Evolutionary conservation across 2,797 vertebrate species (phyloP), one percentile per base, ranked within the genome.

Genomic region (Semotilus atromaculatus): DNA sequence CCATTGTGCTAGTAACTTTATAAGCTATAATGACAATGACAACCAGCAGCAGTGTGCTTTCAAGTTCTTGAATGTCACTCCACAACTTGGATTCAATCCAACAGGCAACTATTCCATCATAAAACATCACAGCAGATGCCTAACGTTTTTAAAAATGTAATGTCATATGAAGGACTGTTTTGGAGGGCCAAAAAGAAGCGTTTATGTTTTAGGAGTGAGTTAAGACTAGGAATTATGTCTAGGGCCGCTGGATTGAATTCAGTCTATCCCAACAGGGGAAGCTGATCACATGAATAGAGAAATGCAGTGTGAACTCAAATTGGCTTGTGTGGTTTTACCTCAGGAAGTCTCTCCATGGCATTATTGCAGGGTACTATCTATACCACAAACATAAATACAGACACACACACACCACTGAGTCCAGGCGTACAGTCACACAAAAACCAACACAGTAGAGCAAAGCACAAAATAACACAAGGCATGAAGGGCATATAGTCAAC

Each of bases 321-420:
- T 88, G 87, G 90, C 91, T 93, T 89, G 91, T 86, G 84, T 84
- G 84, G 89, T 89, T 93, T 97, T 98, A 98, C 97, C 97, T 99
- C 91, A 60, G 80, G 88, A 88, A 93, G 90, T 93, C 87, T 97
- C 94, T 94, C 95, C 70, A 92, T 96, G 92, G 93, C 93, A 89
- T 95, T 97, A 97, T 90, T 96, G 94, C 94, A 93, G 95, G 96
- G 96, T 95, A 95, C 95, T 97, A 97, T 98, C 96, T 97, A 98
- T 86, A 95, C 93, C 97, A 95, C 93, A 98, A 97, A 98, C 95
- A 98, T 93, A 97, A 58, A 95, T 31, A 93, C 86, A 91, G 45
- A 81, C 83, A 91, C 77, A 88, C 77, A 88, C 70, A 83, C 51
- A 88, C 68, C 84, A 84, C 80, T 80, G 71, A 64, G 48, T 80